phyloP scores from a whole-genome alignment of 2,797 vertebrate species.

The Tympanoctomys barrerae region DNA sequence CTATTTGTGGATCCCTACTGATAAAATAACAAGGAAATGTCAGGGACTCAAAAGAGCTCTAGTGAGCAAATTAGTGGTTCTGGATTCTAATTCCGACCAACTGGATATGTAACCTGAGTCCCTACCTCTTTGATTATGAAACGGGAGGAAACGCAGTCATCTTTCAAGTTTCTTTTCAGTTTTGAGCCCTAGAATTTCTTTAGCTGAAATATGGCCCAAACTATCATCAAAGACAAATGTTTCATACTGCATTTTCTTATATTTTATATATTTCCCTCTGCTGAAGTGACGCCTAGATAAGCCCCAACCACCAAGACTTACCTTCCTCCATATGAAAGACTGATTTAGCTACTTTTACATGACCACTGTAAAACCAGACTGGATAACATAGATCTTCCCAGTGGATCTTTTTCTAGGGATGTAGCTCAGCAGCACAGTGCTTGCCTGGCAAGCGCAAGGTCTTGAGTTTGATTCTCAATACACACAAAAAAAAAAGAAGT shows the following conservation, averaged over 20 bases:
- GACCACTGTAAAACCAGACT: constrained; percentile 39
- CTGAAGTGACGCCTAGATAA: neutral
- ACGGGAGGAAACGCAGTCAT: neutral
- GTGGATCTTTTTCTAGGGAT: too few species aligned
- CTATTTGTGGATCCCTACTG: neutral
- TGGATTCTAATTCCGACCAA: neutral
- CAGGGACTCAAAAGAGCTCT: neutral
- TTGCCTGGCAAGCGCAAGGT: too few species aligned
- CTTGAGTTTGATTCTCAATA: too few species aligned
- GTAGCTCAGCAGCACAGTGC: too few species aligned
- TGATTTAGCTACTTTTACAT: neutral
- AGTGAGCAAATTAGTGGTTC: neutral
- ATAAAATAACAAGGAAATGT: neutral
- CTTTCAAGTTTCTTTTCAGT: constrained; percentile 41
- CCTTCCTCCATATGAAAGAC: neutral
- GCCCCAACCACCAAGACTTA: neutral
- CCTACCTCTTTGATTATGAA: neutral
- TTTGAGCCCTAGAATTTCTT: neutral
- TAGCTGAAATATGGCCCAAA: neutral
- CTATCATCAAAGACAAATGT: neutral
- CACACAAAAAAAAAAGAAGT: neutral
- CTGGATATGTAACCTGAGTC: neutral
- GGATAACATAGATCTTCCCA: neutral
- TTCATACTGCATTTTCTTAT: neutral
- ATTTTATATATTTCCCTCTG: neutral